A percentile compares a stretch with the other conserved stretches of the same genome.
These are phyloP conservation scores for Petroica traversi DNA, from an alignment of 2,113 vertebrate genomes.

Conservation along the genomic window DNA sequence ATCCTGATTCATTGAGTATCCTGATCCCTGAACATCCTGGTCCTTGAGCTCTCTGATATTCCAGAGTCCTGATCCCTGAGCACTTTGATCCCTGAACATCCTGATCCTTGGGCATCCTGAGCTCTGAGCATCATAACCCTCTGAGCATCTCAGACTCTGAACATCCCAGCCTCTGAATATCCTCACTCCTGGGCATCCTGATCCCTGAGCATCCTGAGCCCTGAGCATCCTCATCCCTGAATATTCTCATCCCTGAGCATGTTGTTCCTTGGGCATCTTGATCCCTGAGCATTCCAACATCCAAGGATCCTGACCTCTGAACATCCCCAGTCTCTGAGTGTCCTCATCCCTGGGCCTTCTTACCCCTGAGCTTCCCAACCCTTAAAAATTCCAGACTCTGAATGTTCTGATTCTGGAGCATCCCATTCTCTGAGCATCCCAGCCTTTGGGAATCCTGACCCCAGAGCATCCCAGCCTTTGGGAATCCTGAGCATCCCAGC, in stretches of 20 bases:
- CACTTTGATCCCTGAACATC: rapidly evolving
- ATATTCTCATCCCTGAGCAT: rapidly evolving
- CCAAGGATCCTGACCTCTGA: rapidly evolving
- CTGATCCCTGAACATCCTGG: rapidly evolving
- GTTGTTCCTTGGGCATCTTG: rapidly evolving
- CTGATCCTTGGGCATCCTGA: rapidly evolving
- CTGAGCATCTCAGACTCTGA: rapidly evolving
- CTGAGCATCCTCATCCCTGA: rapidly evolving
- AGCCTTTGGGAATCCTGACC: rapidly evolving
- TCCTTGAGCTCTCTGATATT: no score
- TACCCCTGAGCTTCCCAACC: rapidly evolving
- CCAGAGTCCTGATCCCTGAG: rapidly evolving
- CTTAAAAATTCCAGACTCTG: rapidly evolving
- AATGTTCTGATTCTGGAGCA: rapidly evolving
- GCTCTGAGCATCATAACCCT: no score
- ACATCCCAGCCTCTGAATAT: rapidly evolving
- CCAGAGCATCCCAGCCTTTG: rapidly evolving
- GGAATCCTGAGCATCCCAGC: rapidly evolving
- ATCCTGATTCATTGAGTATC: neutral
- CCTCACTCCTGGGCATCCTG: rapidly evolving
- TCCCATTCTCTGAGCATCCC: rapidly evolving
- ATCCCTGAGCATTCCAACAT: rapidly evolving
- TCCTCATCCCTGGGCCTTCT: rapidly evolving
- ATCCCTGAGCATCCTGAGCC: rapidly evolving
- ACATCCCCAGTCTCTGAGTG: rapidly evolving